Evolutionary conservation across 53 echinoderm and acorn worm species (phyloP).

Genomic region (Glandiceps talaboti): DNA sequence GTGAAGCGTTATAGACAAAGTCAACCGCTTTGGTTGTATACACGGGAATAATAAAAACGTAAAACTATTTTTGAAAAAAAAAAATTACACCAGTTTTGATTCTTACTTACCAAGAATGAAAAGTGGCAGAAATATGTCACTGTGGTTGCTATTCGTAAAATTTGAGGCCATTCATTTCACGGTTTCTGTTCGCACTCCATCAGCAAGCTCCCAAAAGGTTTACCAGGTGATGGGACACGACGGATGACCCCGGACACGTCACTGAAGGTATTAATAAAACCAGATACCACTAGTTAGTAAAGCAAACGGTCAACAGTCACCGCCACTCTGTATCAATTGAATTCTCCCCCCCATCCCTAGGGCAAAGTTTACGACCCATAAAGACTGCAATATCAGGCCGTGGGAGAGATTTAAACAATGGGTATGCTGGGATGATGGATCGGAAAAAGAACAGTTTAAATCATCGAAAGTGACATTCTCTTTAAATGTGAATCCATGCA

Average conservation of each 20-base stretch:
- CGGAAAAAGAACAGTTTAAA: background rate
- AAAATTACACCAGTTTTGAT: no score
- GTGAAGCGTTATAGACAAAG: no score
- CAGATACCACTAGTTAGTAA: background rate
- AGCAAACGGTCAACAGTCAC: background rate
- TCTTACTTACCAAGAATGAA: no score
- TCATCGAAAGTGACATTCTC: no score
- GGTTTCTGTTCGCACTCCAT: background rate
- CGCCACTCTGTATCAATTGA: background rate
- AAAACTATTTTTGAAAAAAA: no score
- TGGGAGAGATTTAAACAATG: no score
- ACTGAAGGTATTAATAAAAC: background rate
- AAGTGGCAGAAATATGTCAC: no score
- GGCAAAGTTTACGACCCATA: background rate
- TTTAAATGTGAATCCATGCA: no score
- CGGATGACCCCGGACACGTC: background rate
- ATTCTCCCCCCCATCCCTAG: background rate
- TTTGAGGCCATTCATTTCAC: background rate
- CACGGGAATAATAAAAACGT: no score
- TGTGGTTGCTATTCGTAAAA: background rate
- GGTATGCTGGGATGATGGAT: background rate
- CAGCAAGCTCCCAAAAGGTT: background rate
- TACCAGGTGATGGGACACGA: background rate
- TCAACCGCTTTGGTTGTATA: no score
- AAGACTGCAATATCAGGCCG: background rate